Evolutionary conservation across 1,140 invertebrate genomes (phyloP), one percentile per base, ranked within the genome.

Genomic region (Drosophila ogumai): DNA sequence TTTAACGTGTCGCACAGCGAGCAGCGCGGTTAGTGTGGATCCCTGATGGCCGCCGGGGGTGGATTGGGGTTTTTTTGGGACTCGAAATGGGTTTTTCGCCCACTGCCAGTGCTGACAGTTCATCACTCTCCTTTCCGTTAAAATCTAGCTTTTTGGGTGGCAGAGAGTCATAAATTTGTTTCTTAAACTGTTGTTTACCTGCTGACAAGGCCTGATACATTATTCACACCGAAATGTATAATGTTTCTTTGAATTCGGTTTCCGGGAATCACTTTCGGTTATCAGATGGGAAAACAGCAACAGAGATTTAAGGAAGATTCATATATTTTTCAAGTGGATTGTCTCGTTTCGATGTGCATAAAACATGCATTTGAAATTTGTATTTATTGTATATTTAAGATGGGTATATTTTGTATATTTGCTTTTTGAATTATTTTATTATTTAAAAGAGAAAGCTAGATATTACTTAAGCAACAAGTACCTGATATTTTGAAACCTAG

Each of bases 1-100:
- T 90, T 87, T 75, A 87, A 90, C 80, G 87, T 87, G 84, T 87
- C 69, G 79, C 82, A 66, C 69, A 67, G 58, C 52, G 36, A 63
- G 60, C 52, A 25, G 52, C 52, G 52, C 47, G 49, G 64, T 43
- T 60, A 59, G 47, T 41, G 72, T 13, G 47, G 50, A 50, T 57
- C 28, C 55, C 47, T 59, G 41, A 47, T 61, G 74, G 17, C 17
- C 15, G 31, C 12, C 3, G 34, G 34, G 43, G 41, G 56, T 15
- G 50, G 49, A 13, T 15, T 19, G 40, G 19, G 22, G 50, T 15
- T 28, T 22, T 32, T 19, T 19, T 19, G 28, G 28, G 13, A 38
- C 61, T 46, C 17, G 34, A 43, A 57, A 40, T 60, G 41, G 71
- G 10, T 54, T 25, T 60, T 49, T 3, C 3, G 25, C n/a, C 19